A percentile compares a stretch with the other conserved stretches of the same genome.
These are phyloP conservation scores for Petromus typicus DNA, from an alignment of 2,113 vertebrate species.

Conservation along the genomic window DNA sequence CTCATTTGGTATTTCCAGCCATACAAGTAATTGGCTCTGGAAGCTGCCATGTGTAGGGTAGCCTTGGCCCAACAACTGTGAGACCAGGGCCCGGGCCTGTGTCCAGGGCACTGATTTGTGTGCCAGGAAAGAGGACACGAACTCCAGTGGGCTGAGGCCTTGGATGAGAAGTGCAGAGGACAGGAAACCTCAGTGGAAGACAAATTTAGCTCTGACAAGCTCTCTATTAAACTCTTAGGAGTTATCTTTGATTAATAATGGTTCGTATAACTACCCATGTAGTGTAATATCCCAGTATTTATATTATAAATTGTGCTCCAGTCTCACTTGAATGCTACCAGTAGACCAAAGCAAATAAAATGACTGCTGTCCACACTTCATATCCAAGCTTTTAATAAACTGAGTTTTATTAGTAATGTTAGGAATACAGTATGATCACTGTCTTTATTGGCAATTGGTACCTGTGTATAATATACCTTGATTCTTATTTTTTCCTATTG, in stretches of 20 bases:
- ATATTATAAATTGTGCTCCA: no score
- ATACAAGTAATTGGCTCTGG: accelerated
- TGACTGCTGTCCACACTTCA: not conserved
- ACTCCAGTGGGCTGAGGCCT: not conserved
- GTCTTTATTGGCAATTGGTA: no score
- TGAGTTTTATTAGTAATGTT: no score
- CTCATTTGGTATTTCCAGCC: not conserved
- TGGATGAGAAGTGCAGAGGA: not conserved
- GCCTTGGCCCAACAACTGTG: accelerated
- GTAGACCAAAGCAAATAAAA: no score
- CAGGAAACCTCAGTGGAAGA: accelerated
- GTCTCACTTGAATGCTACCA: not conserved
- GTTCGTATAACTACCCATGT: not conserved
- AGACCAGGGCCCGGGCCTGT: not conserved
- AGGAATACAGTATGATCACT: no score
- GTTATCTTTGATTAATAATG: no score
- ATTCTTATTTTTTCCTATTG: no score
- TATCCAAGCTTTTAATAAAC: not conserved
- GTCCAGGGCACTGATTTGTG: accelerated
- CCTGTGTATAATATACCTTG: no score
- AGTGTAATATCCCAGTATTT: not conserved
- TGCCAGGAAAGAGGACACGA: accelerated
- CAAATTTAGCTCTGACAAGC: accelerated
- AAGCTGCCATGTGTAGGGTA: no score
- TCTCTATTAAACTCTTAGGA: not conserved